Conservation (phyloP, 2,797 vertebrate species). For the Champsocephalus esox region DNA sequence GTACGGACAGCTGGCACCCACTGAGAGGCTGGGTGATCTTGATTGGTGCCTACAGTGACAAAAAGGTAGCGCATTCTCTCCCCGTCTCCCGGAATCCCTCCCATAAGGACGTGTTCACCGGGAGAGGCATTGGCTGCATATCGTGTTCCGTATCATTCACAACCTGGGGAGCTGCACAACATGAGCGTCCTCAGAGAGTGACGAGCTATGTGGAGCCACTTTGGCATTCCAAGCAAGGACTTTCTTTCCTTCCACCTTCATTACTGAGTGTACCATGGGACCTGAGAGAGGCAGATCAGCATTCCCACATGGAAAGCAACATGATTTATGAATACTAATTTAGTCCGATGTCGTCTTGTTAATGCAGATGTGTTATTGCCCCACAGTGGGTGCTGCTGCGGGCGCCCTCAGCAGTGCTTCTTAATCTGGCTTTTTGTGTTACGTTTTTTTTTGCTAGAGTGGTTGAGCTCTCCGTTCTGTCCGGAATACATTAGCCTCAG, state of each 20-base stretch:
- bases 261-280: slow-evolving; percentile 27
- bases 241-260: slow-evolving; percentile 33
- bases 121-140: neutral
- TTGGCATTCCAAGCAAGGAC: slow-evolving; percentile 19
- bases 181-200: slow-evolving; percentile 8
- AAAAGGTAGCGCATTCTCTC: slow-evolving; percentile 6
- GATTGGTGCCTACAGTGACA: slow-evolving; percentile 7
- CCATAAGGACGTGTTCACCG: neutral
- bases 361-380: slow-evolving; percentile 35
- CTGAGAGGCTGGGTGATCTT: slow-evolving; percentile 6
- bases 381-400: slow-evolving; percentile 13
- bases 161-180: neutral
- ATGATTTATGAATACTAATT: slow-evolving; percentile 51
- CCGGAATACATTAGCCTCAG: slow-evolving; percentile 35
- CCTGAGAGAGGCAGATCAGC: slow-evolving; percentile 21
- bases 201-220: neutral
- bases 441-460: neutral
- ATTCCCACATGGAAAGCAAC: slow-evolving; percentile 37
- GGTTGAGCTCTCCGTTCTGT: slow-evolving; percentile 9
- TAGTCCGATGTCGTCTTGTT: slow-evolving; percentile 39
- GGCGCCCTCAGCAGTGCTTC: neutral
- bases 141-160: slow-evolving; percentile 13
- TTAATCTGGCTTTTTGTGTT: slow-evolving; percentile 6
- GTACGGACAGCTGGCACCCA: slow-evolving; percentile 1
- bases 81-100: neutral